phyloP scores from a whole-genome alignment of 2,888 invertebrate species.

The Atrina japonica region DNA sequence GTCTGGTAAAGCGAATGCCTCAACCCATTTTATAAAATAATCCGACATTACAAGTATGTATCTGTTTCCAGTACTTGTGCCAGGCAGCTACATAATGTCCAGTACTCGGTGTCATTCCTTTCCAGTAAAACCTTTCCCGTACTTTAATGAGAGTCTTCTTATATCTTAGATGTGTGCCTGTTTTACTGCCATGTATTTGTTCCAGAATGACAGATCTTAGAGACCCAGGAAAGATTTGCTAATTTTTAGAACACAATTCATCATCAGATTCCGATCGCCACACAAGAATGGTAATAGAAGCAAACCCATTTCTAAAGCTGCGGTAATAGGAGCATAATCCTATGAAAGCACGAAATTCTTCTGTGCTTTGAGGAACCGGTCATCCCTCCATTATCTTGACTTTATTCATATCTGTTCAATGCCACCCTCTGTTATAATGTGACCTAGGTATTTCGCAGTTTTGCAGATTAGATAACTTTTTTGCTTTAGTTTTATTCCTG shows the following conservation, averaged over 20 bases:
- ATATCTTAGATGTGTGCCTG: too few species aligned
- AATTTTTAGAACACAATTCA: too few species aligned
- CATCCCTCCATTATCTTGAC: background rate
- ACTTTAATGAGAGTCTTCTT: too few species aligned
- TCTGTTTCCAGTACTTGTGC: constrained; percentile 13
- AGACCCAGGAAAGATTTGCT: too few species aligned
- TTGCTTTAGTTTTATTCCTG: background rate
- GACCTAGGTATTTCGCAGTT: background rate
- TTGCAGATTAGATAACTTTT: background rate
- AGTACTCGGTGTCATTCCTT: too few species aligned
- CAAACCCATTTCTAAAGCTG: too few species aligned
- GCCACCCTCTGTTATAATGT: background rate
- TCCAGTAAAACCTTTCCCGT: too few species aligned
- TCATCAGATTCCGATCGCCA: too few species aligned
- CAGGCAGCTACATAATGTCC: constrained; percentile 3
- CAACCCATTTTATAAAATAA: constrained; percentile 27
- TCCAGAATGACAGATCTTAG: too few species aligned
- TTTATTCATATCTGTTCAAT: background rate
- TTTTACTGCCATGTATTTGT: too few species aligned
- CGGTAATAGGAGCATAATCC: background rate
- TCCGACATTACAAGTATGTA: constrained; percentile 17
- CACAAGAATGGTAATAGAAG: too few species aligned
- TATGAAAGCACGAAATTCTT: background rate
- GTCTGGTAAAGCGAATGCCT: constrained; percentile 25
- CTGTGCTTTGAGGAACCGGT: background rate